Conservation (phyloP, 2,113 vertebrate species). For the Todiramphus chloris region DNA sequence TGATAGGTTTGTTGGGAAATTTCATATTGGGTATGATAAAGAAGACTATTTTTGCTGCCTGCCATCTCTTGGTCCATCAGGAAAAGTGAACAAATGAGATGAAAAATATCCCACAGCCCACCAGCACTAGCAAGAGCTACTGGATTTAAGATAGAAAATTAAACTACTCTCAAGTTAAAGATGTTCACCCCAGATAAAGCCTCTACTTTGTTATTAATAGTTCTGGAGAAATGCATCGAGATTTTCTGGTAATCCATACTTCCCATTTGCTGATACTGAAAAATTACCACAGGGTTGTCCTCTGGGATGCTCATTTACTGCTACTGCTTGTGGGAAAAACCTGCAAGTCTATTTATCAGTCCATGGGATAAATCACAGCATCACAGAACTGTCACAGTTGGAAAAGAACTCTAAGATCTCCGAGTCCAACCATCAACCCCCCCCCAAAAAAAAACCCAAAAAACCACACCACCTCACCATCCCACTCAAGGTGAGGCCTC, state of each 20-base stretch:
- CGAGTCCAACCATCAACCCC: no score
- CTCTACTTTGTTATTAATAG: not conserved
- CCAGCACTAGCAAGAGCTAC: not conserved
- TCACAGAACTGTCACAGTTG: no score
- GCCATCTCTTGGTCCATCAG: not conserved
- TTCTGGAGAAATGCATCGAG: not conserved
- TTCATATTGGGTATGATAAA: not conserved
- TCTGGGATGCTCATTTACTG: not conserved
- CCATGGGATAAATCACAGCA: not conserved
- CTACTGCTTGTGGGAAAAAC: not conserved
- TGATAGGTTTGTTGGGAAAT: not conserved
- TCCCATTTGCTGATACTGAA: not conserved
- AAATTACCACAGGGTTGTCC: not conserved
- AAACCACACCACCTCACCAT: no score
- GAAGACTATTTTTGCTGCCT: not conserved
- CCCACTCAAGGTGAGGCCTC: no score
- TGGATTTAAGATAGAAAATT: not conserved
- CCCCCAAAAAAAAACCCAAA: no score
- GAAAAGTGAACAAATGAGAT: not conserved
- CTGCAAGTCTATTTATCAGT: not conserved
- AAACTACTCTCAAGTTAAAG: not conserved
- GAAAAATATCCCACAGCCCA: not conserved
- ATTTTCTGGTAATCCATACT: not conserved
- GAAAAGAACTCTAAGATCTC: no score
- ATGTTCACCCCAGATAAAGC: not conserved